These are phyloP conservation scores for Drosophila infuscata DNA, from an alignment of 2,888 invertebrate genomes.

Conservation along the genomic window DNA sequence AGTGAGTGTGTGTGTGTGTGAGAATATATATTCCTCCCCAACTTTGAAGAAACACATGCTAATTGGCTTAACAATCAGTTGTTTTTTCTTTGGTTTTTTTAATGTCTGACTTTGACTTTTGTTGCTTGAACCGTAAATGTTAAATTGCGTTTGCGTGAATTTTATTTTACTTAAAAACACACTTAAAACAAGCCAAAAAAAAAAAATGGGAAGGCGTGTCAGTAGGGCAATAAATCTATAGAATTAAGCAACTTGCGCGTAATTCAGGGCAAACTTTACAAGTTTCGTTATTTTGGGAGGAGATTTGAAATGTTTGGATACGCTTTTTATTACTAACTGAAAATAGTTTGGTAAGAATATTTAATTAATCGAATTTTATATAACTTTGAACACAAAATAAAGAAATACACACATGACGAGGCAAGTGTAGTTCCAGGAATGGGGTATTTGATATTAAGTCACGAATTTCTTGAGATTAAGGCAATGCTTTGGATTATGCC, in stretches of 20 bases:
- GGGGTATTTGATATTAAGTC: not conserved
- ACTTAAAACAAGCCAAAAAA: conserved; percentile 19
- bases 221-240: conserved; percentile 44
- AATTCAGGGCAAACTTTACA: conserved; percentile 18
- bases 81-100: not conserved
- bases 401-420: not conserved
- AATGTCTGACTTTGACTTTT: conserved; percentile 48
- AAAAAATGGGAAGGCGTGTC: conserved; percentile 32
- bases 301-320: not conserved
- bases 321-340: conserved; percentile 5
- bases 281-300: not conserved
- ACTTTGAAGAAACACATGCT: conserved; percentile 52
- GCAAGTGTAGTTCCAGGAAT: not conserved
- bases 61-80: conserved; percentile 74
- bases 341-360: not conserved
- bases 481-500: not conserved
- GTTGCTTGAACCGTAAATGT: conserved; percentile 73
- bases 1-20: conserved; percentile 18
- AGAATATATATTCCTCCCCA: conserved; percentile 21
- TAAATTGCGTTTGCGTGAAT: conserved; percentile 74
- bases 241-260: conserved; percentile 10
- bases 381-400: conserved; percentile 3
- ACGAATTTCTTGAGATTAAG: not conserved
- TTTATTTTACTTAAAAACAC: conserved; percentile 30
- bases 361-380: conserved; percentile 15